These are phyloP conservation scores for Mesoligia furuncula DNA, from an alignment of 2,888 invertebrate genomes.

Conservation along the genomic window DNA sequence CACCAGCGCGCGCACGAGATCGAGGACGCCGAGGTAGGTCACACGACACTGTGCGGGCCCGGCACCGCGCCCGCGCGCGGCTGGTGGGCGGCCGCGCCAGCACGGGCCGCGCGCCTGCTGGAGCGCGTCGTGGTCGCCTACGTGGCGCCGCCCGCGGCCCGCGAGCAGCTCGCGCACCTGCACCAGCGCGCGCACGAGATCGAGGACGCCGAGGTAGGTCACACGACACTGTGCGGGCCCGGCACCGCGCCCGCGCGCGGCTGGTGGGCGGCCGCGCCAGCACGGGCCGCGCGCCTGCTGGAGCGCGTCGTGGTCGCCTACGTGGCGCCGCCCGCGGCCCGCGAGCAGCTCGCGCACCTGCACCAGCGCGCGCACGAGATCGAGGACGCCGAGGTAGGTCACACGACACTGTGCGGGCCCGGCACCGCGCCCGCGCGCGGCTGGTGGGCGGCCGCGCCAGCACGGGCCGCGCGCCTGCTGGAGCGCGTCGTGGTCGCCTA, in stretches of 20 bases:
- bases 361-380: conserved; percentile 59
- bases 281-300: conserved; percentile 75
- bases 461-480: conserved; percentile 75
- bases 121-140: conserved; percentile 89
- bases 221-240: conserved; percentile 88
- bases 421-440: conserved; percentile 92
- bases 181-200: conserved; percentile 59
- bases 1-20: conserved; percentile 59
- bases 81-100: conserved; percentile 93
- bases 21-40: conserved; percentile 42
- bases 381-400: conserved; percentile 42
- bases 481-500: conserved; percentile 89
- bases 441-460: conserved; percentile 93
- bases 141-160: conserved; percentile 68
- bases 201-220: conserved; percentile 42
- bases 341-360: conserved; percentile 60
- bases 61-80: conserved; percentile 92
- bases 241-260: conserved; percentile 92
- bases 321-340: conserved; percentile 68
- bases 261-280: conserved; percentile 93
- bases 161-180: conserved; percentile 60
- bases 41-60: conserved; percentile 88
- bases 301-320: conserved; percentile 89
- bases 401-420: conserved; percentile 88
- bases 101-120: conserved; percentile 75